Base-by-base conservation (phyloP, 2,797 vertebrate species). In the Fistularia tabacaria region DNA sequence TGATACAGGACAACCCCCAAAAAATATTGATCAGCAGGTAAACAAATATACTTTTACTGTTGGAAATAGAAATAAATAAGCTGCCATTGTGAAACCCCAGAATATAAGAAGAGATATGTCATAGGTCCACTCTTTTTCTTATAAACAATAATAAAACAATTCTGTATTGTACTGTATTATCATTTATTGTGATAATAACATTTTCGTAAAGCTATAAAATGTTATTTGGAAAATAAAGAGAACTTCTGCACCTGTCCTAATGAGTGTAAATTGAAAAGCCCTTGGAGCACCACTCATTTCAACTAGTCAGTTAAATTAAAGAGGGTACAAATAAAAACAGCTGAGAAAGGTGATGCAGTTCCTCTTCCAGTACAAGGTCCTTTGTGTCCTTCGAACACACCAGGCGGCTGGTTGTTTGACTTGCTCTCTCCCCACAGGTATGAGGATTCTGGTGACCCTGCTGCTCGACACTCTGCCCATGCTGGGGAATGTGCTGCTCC, bases 391-490 rank as follows among this genome's bases (percentile, higher is more conserved):
- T 25, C 25, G 5, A 2, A 25, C 25, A 25, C 25, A 25, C 25
- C 25, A 7, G 47, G 36, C 6, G 25, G 15, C 3, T 11, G 15
- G 2, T 14, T 38, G 39, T 64, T 44, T 81, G 69, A 79, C 62
- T 49, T 47, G 40, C 14, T 25, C 40, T 65, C 44, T 67, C 36
- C 50, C 49, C 59, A 67, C 88, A 98, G 96, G 95, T 86, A 98
- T 98, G 96, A 93, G 97, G 44, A 98, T 99, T 82, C 88, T 98
- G 93, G 97, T 99, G 82, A 99, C 96, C 78, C 90, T 99, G 74
- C 93, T 99, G 38, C 88, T 99, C 85, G 96, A 98, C 90, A 99
- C 96, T 0, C 87, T 99, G 76, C 96, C 96, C 76, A 98, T 98
- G 96, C 88, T 98, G 83, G 95, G 96, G 4, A 98, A 98, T 0